These are phyloP conservation scores for Otus sunia DNA, from an alignment of 2,113 vertebrate species.

Conservation along the genomic window DNA sequence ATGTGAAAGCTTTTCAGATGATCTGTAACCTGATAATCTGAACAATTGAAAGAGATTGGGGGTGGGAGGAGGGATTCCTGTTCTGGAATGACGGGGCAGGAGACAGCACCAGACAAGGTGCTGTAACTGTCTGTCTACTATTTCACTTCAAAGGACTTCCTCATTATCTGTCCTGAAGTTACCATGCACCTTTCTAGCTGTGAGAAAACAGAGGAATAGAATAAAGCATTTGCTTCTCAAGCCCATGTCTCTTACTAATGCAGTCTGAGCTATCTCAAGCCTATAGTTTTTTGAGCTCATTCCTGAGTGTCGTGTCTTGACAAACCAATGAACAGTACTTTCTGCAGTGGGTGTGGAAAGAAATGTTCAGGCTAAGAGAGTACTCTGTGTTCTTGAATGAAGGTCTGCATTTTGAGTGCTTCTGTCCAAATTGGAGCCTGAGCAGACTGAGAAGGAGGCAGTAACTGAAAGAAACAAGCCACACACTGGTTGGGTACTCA, in stretches of 20 bases:
- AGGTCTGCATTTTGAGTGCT: not conserved
- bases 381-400: not conserved
- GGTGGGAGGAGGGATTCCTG: not conserved
- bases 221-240: not conserved
- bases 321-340: not conserved
- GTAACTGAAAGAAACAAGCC: not conserved
- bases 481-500: not conserved
- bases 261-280: not conserved
- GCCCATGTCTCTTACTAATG: not conserved
- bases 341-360: not conserved
- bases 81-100: not conserved
- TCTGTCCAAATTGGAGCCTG: not conserved
- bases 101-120: not conserved
- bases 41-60: not conserved
- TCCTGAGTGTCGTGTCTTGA: not conserved
- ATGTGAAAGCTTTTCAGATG: not conserved
- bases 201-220: not conserved
- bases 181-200: not conserved
- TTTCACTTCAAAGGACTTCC: not conserved
- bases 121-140: not conserved
- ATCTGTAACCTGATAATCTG: not conserved
- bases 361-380: not conserved
- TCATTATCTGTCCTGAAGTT: not conserved
- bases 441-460: not conserved
- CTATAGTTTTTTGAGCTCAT: not conserved